These are phyloP conservation scores for Pogonophryne albipinna DNA, from an alignment of 2,797 vertebrate genomes.

Conservation along the genomic window DNA sequence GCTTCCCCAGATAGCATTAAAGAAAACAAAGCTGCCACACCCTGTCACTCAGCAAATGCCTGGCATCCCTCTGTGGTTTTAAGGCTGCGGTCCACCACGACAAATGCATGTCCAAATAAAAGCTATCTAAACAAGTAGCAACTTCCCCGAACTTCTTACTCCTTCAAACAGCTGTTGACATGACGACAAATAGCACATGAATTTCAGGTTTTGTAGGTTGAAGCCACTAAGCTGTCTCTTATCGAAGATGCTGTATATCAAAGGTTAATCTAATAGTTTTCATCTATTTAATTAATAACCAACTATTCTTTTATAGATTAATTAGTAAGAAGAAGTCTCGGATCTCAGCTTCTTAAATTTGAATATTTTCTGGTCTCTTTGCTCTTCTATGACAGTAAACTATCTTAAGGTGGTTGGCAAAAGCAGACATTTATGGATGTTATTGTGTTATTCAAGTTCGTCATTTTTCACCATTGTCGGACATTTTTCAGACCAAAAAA, in stretches of 20 bases:
- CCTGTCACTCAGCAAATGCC: constrained; percentile 1
- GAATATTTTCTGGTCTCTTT: no score
- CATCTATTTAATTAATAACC: no score
- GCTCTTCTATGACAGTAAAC: no score
- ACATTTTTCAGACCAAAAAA: no score
- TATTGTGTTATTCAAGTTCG: no score
- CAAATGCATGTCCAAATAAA: constrained; percentile 9
- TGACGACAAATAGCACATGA: constrained; percentile 10
- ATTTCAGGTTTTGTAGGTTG: background rate
- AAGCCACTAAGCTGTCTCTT: background rate
- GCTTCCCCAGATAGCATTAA: background rate
- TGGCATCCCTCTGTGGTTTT: constrained; percentile 1
- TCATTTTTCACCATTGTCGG: no score
- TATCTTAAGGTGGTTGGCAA: no score
- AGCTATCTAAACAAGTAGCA: background rate
- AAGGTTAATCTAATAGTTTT: no score
- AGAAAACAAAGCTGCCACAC: constrained; percentile 2
- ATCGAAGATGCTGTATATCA: background rate
- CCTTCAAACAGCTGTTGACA: background rate
- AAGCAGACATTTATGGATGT: no score
- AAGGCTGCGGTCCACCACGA: background rate
- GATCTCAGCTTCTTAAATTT: no score
- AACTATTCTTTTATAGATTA: no score
- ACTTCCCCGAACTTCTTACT: background rate
- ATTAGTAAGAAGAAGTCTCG: no score